Evolutionary conservation across 2,113 vertebrate species (phyloP), one percentile per base, ranked within the genome.

Genomic region (Cranoglanis bouderius): DNA sequence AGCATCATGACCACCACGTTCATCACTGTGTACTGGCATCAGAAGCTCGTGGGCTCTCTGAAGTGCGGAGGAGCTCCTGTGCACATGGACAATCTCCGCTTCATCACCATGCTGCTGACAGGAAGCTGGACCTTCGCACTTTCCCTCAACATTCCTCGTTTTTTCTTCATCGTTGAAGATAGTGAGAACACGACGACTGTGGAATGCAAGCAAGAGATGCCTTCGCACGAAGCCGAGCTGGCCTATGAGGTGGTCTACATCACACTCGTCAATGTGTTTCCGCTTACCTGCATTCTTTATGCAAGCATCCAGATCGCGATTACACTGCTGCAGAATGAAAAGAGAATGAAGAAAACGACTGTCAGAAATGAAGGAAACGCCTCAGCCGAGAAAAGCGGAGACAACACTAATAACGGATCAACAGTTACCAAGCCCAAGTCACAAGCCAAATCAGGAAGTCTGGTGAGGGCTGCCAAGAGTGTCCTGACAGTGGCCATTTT

Each of bases 11-110:
- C 95, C 1, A 96, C 96, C 16, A 88, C 95, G 74, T 93, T 95
- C 91, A 96, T 96, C 91, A 94, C 94, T 6, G 3, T 88, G 3
- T 96, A 92, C 90, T 96, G 96, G 96, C 89, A 96, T 87, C 95
- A 96, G 93, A 96, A 96, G 87, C 93, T 96, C 19, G 95, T 96
- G 0, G 94, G 94, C 0, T 96, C 95, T 29, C 87, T 95, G 13
- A 95, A 93, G 40, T 91, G 92, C 0, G 95, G 95, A 0, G 94
- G 94, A 0, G 94, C 92, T 0, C 93, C 92, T 0, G 93, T 94
- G 57, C 92, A 3, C 84, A 82, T 96, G 93, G 95, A 96, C 85
- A 94, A 88, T 77, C 61, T 96, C 14, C 38, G 86, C 0, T 65
- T 95, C 13, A 91, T 95, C 18, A 75, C 77, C 0, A 49, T 65